phyloP scores from a whole-genome alignment of 2,113 vertebrate species.

The Notarius lentiginosus region DNA sequence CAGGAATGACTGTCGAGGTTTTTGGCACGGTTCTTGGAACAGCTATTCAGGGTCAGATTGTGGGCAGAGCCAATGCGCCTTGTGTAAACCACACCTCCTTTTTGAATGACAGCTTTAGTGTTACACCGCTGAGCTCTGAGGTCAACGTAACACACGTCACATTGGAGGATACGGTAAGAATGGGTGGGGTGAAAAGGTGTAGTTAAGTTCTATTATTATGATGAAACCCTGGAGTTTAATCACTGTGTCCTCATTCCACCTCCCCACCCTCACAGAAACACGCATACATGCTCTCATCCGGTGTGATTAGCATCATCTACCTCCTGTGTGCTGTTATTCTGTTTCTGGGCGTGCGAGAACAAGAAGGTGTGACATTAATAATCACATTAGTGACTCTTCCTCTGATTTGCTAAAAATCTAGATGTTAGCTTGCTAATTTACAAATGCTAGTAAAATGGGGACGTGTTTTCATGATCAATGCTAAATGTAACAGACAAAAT shows the following conservation, averaged over 20 bases:
- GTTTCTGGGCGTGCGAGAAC: constrained; percentile 81
- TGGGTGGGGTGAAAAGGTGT: not conserved
- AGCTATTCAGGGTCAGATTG: constrained; percentile 92
- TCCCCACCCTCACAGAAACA: constrained; percentile 68
- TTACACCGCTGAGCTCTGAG: constrained; percentile 53
- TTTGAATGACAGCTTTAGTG: constrained; percentile 46
- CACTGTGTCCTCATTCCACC: not conserved
- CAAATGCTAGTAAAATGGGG: not conserved
- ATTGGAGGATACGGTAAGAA: constrained; percentile 77
- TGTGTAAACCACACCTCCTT: constrained; percentile 64
- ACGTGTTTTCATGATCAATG: not conserved
- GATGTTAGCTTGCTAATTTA: not conserved
- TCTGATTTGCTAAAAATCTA: not conserved
- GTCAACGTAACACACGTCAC: constrained; percentile 68
- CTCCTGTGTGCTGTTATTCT: constrained; percentile 81
- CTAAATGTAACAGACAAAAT: not conserved
- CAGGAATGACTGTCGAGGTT: constrained; percentile 95
- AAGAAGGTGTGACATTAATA: constrained; percentile 74
- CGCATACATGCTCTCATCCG: constrained; percentile 86
- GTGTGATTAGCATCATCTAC: constrained; percentile 85
- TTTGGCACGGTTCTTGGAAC: constrained; percentile 89
- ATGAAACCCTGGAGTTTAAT: not conserved
- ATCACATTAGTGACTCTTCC: not conserved
- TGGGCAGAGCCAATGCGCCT: constrained; percentile 74
- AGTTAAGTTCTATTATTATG: not conserved